Base-by-base conservation (phyloP, 2,888 invertebrate species). In the Pseudococcus longispinus region DNA sequence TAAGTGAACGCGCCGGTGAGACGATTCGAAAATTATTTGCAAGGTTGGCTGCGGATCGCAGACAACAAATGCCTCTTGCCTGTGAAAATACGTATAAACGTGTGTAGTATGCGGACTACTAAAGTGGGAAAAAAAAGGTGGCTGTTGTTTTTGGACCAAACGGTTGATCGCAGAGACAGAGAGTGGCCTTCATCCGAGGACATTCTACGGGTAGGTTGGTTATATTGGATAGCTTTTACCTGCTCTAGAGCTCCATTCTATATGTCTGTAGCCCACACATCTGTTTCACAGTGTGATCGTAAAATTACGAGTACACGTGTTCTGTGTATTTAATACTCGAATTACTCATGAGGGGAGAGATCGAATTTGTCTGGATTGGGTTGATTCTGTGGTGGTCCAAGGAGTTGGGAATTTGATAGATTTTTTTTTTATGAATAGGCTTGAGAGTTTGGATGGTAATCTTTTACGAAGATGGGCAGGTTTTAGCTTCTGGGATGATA, bases 191-290 rank as follows among this genome's bases (percentile, higher is more conserved):
- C 77, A 29, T 80, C 20, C 77, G 77, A 80, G 77, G 77, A 80
- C 77, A 80, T 80, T 80, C 77, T 80, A 80, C 77, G 77, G 77
- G 77, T 80, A 80, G 77, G 77, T 42, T 80, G 77, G 74, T 26
- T 70, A 26, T 70, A 32, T 74, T 60, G 37, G 84, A 84, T 84
- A 84, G 84, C 55, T 84, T 84, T 84, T 84, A 84, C 84, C 84
- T 84, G 84, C 84, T 84, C 37, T 55, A 60, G 32, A 51, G 32
- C 55, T 83, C 84, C 20, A 84, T 84, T 84, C 84, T 84, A 60
- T 80, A 60, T 84, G 37, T 84, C 29, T 46, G 51, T 60, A 84
- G 84, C 84, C 84, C 55, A 84, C 84, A 60, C 84, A 55, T 55
- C 77, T 83, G 83, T 51, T 84, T 51, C 60, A 84, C 32, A 84